Conservation (phyloP, 2,797 vertebrate genomes). For the Hypotaenidia philippensis region DNA sequence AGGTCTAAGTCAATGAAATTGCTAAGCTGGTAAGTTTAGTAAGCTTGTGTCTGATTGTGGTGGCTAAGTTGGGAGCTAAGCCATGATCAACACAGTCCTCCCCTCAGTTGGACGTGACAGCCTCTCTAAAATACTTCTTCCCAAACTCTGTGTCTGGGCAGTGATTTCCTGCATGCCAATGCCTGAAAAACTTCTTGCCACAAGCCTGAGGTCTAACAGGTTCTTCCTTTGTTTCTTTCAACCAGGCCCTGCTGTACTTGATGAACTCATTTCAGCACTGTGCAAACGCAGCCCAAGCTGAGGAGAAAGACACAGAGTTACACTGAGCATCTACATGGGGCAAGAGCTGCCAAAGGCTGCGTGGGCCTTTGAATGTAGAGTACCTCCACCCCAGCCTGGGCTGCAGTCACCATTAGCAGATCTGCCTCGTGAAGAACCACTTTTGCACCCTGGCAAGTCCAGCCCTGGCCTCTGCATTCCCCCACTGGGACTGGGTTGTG, state of each 20-base stretch:
- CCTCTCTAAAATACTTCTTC: neutral
- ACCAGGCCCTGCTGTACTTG: neutral
- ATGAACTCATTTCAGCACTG: neutral
- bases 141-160: neutral
- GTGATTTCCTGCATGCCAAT: neutral
- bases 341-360: neutral
- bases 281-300: neutral
- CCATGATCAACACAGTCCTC: neutral
- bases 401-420: neutral
- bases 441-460: neutral
- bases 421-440: neutral
- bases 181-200: neutral
- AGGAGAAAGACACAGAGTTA: neutral
- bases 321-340: neutral
- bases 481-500: no score
- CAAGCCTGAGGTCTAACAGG: neutral
- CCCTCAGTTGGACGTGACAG: neutral
- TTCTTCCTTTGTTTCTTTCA: neutral
- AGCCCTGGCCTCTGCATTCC: neutral
- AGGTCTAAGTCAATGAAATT: neutral
- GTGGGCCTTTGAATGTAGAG: accelerated
- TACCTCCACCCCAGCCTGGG: neutral
- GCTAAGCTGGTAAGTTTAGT: neutral
- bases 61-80: neutral
- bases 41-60: neutral